Base-by-base conservation (phyloP, 2,797 vertebrate species). In the Crenichthys baileyi region DNA sequence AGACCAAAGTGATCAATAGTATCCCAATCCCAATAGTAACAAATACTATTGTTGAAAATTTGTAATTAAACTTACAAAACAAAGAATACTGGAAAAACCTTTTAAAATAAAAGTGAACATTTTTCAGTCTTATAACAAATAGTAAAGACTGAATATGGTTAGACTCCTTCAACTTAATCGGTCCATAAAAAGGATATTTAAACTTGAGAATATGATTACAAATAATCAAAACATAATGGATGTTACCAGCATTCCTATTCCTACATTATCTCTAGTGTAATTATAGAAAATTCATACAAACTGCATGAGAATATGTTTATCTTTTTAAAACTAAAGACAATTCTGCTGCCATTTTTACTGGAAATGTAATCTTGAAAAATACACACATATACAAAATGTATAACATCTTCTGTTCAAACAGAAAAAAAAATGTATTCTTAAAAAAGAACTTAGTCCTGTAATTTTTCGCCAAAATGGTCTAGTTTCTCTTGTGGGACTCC, bases 311-410 rank as follows among this genome's bases (percentile, higher is more conserved):
- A 51, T 71, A 48, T 51, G n/a, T 71, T 29, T 29, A 6, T 48
- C 24, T 41, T 70, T 26, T 71, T 46, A 26, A 50, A 71, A 71
- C 18, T 68, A 94, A 95, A 82, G 26, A 82, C 63, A 76, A 29
- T 94, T 91, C 72, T 94, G 89, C 75, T 93, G 88, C 71, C 92
- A 90, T 78, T 92, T 89, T 72, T 85, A 95, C 86, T 94, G 94
- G 91, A 94, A 75, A 75, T 26, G 0, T 76, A 39, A 73, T 53
- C 22, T 13, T 22, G 11, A 12, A 55, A 36, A 55, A 13, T 8
- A 50, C 26, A 4, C 20, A 67, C 60, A 56, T 44, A 78, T 5
- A 50, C 6, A 75, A 26, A 44, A 60, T 1, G 56, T 11, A 67
- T 70, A 72, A 11, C 48, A 5, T 1, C 13, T 86, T 86, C 79